phyloP scores from a whole-genome alignment of 2,888 invertebrate species.

The Ischnura elegans region DNA sequence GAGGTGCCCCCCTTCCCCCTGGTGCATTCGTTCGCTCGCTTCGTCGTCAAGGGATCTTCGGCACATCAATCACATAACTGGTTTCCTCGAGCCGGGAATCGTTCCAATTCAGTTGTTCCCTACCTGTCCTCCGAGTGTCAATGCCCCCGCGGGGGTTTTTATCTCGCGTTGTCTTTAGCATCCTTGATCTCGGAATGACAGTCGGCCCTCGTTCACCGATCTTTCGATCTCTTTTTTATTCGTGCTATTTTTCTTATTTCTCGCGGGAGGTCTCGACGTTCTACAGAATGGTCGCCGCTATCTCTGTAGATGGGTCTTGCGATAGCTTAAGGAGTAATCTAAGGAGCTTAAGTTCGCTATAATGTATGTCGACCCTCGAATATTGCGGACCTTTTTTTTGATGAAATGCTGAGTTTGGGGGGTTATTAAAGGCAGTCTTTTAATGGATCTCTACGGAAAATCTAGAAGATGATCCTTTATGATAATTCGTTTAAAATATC shows the following conservation, averaged over 20 bases:
- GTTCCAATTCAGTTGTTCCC: conserved; percentile 49
- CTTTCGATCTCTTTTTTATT: background rate
- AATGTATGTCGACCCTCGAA: background rate
- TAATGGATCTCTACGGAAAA: background rate
- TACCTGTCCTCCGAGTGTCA: conserved; percentile 27
- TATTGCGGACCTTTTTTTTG: background rate
- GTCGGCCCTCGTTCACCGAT: background rate
- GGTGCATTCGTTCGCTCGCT: conserved; percentile 10
- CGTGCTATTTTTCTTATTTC: background rate
- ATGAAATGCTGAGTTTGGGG: background rate
- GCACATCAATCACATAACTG: conserved; percentile 66
- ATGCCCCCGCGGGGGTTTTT: conserved; percentile 23
- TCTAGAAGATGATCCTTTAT: no score
- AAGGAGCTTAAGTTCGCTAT: no score
- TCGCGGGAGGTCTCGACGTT: background rate
- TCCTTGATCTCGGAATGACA: background rate
- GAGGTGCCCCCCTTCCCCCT: background rate
- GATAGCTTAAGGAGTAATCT: background rate
- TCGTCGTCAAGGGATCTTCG: conserved; percentile 39
- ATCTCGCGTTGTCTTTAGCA: background rate
- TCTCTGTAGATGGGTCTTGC: background rate
- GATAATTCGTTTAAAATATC: no score
- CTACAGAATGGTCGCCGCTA: background rate
- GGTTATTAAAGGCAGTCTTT: background rate
- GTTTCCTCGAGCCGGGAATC: conserved; percentile 41